Base-by-base conservation (phyloP, 2,797 vertebrate genomes). In the Balearica regulorum region DNA sequence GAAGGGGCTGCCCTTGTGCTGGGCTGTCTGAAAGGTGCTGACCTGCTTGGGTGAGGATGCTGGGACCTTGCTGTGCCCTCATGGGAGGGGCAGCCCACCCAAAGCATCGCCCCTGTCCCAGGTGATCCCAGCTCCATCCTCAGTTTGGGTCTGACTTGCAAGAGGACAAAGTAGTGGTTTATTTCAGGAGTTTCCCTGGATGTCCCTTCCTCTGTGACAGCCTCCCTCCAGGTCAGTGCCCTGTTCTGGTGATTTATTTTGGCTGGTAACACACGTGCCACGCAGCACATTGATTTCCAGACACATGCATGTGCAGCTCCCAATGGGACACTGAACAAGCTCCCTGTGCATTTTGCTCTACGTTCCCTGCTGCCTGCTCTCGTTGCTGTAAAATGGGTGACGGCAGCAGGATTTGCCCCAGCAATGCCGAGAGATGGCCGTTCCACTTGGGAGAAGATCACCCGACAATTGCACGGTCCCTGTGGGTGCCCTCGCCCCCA, bases 11-110 rank as follows among this genome's bases (percentile, higher is more conserved):
- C 37, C 49, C 65, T 39, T 28, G 61, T 18, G 76, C 72, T 25
- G 72, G 46, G 68, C 25, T 51, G 26, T 15, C 18, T 11, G 44
- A 3, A 46, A 26, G 33, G 43, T 24, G 54, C 53, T 21, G 25
- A 0, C 18, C 51, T 46, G 62, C 26, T 6, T 5, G 21, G 5
- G 8, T 5, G 55, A 24, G 21, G 24, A 15, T 33, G 43, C 17
- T 5, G 3, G 33, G 22, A 14, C 15, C 65, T 35, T 0, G 0
- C 10, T 18, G 11, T 0, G 0, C 11, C 41, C 11, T 0, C 1
- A 0, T 0, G 4, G 75, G 13, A 68, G 25, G 17, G 9, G 12
- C 10, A 28, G 2, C 33, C 7, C 41, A 5, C 26, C n/a, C 5
- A 0, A 7, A 20, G 44, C 69, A 33, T 4, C 7, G 1, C 22